Evolutionary conservation across 2,888 invertebrate genomes (phyloP).

Genomic region (Polietes domitor): DNA sequence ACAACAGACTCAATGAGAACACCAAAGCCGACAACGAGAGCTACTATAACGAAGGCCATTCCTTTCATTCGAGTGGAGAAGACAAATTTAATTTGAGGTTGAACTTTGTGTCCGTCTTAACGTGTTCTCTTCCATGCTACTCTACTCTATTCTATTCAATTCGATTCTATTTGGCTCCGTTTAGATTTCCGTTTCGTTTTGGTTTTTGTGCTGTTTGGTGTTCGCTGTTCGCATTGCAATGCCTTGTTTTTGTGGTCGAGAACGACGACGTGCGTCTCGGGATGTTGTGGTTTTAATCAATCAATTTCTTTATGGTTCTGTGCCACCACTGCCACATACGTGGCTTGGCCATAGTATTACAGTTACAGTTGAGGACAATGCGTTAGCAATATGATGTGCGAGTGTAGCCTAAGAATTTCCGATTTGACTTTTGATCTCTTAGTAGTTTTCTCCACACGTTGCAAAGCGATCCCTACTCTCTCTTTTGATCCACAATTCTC

Average conservation of each 20-base stretch:
- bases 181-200: background rate
- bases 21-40: background rate
- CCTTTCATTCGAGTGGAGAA: background rate
- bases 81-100: background rate
- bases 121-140: background rate
- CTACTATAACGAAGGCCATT: background rate
- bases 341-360: background rate
- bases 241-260: slow-evolving; percentile 18
- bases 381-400: too few species aligned
- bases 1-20: too few species aligned
- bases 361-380: background rate
- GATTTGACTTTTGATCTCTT: too few species aligned
- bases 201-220: background rate
- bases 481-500: too few species aligned
- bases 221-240: background rate
- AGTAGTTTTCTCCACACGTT: too few species aligned
- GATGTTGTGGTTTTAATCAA: slow-evolving; percentile 51
- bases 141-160: background rate
- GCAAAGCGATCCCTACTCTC: too few species aligned
- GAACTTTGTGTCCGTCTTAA: background rate
- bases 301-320: slow-evolving; percentile 45
- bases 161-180: background rate
- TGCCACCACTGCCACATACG: slow-evolving; percentile 13
- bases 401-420: too few species aligned
- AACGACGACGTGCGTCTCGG: slow-evolving; percentile 32